These are phyloP conservation scores for Puma concolor DNA, from an alignment of 2,113 vertebrate genomes.

Conservation along the genomic window DNA sequence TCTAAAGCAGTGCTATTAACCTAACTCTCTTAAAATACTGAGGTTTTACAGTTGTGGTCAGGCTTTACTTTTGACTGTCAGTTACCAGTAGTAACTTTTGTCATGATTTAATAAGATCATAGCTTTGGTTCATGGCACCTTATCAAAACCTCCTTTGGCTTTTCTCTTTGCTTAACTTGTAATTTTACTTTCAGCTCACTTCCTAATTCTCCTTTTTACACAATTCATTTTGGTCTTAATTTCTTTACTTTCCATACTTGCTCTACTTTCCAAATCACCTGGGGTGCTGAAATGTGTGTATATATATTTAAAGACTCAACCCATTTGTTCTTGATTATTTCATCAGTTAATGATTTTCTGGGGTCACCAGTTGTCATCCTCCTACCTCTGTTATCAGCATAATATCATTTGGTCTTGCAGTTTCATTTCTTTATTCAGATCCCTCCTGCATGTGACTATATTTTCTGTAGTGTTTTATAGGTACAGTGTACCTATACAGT, in stretches of 20 bases:
- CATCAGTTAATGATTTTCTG: background rate
- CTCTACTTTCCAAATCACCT: constrained; percentile 29
- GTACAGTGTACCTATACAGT: background rate
- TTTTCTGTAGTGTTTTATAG: constrained; percentile 46
- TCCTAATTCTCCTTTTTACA: constrained; percentile 20
- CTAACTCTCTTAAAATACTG: constrained; percentile 28
- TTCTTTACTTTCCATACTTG: constrained; percentile 40
- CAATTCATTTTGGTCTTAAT: constrained; percentile 41
- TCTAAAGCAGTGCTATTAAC: constrained; percentile 33
- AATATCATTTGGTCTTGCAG: background rate
- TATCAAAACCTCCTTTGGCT: constrained; percentile 22
- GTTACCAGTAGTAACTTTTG: constrained; percentile 42
- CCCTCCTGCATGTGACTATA: background rate
- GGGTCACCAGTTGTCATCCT: background rate
- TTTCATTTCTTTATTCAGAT: constrained; percentile 62
- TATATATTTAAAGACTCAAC: constrained; percentile 38
- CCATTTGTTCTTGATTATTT: constrained; percentile 39
- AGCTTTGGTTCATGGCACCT: background rate
- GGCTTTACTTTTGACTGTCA: constrained; percentile 53
- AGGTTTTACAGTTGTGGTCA: constrained; percentile 25
- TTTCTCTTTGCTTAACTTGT: constrained; percentile 41
- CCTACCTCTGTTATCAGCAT: background rate
- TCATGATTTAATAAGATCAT: constrained; percentile 20
- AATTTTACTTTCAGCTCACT: constrained; percentile 59
- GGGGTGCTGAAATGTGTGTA: background rate